These are phyloP conservation scores for Myiothlypis coronata DNA, from an alignment of 2,797 vertebrate genomes.

Conservation along the genomic window DNA sequence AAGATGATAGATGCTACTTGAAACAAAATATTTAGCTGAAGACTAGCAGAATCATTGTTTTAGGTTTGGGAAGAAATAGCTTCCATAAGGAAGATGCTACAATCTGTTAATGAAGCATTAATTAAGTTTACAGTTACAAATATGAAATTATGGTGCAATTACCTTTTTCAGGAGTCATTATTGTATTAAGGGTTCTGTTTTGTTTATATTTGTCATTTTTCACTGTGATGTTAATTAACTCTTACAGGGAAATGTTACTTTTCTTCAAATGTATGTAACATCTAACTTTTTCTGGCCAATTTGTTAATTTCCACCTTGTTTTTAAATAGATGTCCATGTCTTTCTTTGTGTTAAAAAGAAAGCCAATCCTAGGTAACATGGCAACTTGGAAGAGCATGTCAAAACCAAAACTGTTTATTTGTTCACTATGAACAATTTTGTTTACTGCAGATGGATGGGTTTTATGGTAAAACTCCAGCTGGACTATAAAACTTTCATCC, in stretches of 20 bases:
- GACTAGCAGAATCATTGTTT: neutral
- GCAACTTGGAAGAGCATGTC: neutral
- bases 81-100: neutral
- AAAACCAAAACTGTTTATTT: neutral
- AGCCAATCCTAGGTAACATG: neutral
- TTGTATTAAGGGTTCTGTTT: neutral
- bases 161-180: neutral
- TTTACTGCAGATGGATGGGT: neutral
- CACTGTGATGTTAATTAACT: neutral
- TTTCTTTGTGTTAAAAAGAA: neutral
- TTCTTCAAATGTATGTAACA: neutral
- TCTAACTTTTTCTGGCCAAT: neutral
- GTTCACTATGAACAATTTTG: neutral
- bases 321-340: neutral
- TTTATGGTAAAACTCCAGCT: neutral
- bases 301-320: neutral
- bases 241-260: neutral
- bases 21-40: conserved; percentile 19
- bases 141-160: neutral
- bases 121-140: neutral
- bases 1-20: conserved; percentile 24
- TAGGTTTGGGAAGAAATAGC: neutral
- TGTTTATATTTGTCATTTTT: neutral
- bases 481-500: neutral
- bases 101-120: conserved; percentile 1